Base-by-base conservation (phyloP, 2,113 vertebrate species). In the Tachysurus vachellii region DNA sequence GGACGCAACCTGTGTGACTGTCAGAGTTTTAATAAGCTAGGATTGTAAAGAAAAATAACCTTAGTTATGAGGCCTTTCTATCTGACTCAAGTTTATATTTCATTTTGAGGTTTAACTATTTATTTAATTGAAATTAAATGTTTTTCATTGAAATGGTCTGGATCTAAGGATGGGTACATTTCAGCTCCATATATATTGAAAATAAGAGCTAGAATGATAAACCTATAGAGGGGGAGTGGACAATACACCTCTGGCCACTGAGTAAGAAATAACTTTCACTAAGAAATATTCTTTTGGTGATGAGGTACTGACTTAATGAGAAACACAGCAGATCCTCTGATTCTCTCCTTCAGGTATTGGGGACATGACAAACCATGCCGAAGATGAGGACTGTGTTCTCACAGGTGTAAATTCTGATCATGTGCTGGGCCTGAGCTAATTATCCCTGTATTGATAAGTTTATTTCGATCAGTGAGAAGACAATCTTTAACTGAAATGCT, bases 381-480 rank as follows among this genome's bases (percentile, higher is more conserved):
- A 13, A 23, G 23, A 62, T 64, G 23, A 64, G 42, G 59, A 82
- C 28, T 84, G 64, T 84, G 44, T 21, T 31, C 1, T 54, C 9
- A 70, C 62, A 19, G 26, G 47, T 57, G 8, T 31, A 0, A 57
- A 0, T 3, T 5, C 77, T 19, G 28, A 57, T 57, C 28, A 3
- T 57, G 4, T 57, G n/a, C 53, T 5, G 28, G 77, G 66, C 23
- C 26, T 86, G 84, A 75, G 47, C 61, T 36, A 59, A 66, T 86
- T 79, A 53, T 79, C 17, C 44, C 5, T 86, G 84, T 76, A 3
- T 77, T 9, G 0, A 8, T 64, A 2, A 14, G 42, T 47, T 85
- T 61, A 14, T 64, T n/a, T 61, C 36, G 59, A 44, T 82, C 12
- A 47, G 80, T 82, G 59, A 82, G 57, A 82, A 79, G 53, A 50